A percentile compares a stretch with the other conserved stretches of the same genome.
phyloP scores from a whole-genome alignment of 2,888 invertebrate species.

The Phyto melanocephala region DNA sequence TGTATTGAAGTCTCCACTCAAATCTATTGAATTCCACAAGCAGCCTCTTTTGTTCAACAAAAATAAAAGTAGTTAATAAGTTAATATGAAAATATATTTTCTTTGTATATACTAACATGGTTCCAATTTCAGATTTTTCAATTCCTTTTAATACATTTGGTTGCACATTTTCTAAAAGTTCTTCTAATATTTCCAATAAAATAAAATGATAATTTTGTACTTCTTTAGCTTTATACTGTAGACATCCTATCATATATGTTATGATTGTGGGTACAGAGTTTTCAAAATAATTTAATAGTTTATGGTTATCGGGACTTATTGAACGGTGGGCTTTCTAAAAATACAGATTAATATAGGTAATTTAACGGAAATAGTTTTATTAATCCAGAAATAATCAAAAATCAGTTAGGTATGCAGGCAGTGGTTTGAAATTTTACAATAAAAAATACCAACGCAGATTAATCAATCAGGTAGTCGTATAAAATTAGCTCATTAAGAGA shows the following conservation, averaged over 20 bases:
- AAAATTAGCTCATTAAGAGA: too few species aligned
- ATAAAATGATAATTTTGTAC: conserved; percentile 66
- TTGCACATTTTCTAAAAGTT: conserved; percentile 60
- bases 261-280: conserved; percentile 64
- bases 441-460: too few species aligned
- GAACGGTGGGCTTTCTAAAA: conserved; percentile 56
- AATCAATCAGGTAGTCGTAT: too few species aligned
- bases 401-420: too few species aligned
- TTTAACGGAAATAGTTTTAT: too few species aligned
- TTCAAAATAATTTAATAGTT: conserved; percentile 62
- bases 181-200: conserved; percentile 65
- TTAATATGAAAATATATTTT: too few species aligned
- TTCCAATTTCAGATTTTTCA: conserved; percentile 55
- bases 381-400: too few species aligned
- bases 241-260: conserved; percentile 67
- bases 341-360: background rate
- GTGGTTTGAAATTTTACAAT: too few species aligned
- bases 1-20: conserved; percentile 68
- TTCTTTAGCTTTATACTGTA: conserved; percentile 65
- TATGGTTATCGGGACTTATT: conserved; percentile 53
- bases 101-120: too few species aligned
- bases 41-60: too few species aligned
- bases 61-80: too few species aligned
- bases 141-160: conserved; percentile 52
- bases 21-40: conserved; percentile 68